Conservation (phyloP, 2,113 vertebrate species). For the Tautogolabrus adspersus region DNA sequence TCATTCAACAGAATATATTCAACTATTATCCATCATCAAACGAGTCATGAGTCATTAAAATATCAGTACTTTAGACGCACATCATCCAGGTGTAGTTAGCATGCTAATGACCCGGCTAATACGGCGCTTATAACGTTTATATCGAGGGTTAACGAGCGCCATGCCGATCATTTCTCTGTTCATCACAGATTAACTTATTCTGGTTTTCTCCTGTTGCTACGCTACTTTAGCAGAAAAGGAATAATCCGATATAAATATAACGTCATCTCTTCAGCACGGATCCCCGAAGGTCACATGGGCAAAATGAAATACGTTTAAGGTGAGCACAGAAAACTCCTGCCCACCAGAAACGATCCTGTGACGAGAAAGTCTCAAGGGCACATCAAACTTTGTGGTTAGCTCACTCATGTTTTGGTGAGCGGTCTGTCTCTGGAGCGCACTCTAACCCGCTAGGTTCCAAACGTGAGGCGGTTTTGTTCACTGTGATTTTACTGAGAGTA, state of each 20-base stretch:
- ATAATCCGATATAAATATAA: constrained; percentile 24
- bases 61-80: neutral
- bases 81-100: neutral
- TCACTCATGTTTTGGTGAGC: too few relatives aligned
- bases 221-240: constrained; percentile 27
- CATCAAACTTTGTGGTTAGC: too few relatives aligned
- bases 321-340: too few relatives aligned
- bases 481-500: too few relatives aligned
- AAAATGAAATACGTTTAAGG: too few relatives aligned
- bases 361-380: too few relatives aligned
- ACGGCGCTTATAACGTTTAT: neutral
- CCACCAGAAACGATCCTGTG: too few relatives aligned
- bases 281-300: rapidly evolving
- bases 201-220: constrained; percentile 9
- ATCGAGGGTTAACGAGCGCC: neutral
- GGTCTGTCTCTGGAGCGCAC: too few relatives aligned
- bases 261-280: neutral
- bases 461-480: too few relatives aligned
- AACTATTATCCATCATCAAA: too few relatives aligned
- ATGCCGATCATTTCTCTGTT: constrained; percentile 13
- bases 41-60: neutral
- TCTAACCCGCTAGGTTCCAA: too few relatives aligned
- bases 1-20: neutral
- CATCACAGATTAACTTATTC: neutral
- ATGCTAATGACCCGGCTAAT: constrained; percentile 9